phyloP scores from a whole-genome alignment of 2,888 invertebrate genomes.

The Drosophila flavopinicola region DNA sequence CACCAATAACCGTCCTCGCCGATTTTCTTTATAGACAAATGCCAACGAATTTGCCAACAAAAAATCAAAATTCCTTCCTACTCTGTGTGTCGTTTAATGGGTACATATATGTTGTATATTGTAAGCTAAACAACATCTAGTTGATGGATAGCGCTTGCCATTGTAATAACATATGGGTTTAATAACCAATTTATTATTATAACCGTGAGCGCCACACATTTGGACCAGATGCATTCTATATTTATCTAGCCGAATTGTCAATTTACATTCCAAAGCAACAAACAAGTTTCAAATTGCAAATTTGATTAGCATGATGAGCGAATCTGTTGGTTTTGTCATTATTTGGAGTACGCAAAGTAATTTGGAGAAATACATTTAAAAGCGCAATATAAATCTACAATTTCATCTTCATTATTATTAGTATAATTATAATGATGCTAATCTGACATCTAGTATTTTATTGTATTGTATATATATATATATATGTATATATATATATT shows the following conservation, averaged over 20 bases:
- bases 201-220: constrained; percentile 1
- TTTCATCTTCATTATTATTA: background rate
- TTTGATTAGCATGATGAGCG: constrained; percentile 11
- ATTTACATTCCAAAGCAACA: constrained; percentile 7
- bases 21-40: constrained; percentile 3
- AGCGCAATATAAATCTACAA: constrained; percentile 16
- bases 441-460: background rate
- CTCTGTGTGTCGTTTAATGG: too few relatives aligned
- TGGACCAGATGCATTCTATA: background rate
- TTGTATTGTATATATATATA: constrained; percentile 6
- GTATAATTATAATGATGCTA: background rate
- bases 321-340: background rate
- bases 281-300: too few relatives aligned
- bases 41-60: constrained; percentile 1
- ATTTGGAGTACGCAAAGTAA: background rate
- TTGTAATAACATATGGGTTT: background rate
- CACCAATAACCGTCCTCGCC: constrained; percentile 15
- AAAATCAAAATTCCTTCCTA: too few relatives aligned
- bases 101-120: background rate
- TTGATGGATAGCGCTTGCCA: constrained; percentile 1
- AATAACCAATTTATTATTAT: background rate
- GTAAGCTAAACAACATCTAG: background rate
- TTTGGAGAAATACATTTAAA: constrained; percentile 16
- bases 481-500: background rate
- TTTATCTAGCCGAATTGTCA: constrained; percentile 11